Conservation (phyloP, 2,797 vertebrate species). For the Buceros bicornis region DNA sequence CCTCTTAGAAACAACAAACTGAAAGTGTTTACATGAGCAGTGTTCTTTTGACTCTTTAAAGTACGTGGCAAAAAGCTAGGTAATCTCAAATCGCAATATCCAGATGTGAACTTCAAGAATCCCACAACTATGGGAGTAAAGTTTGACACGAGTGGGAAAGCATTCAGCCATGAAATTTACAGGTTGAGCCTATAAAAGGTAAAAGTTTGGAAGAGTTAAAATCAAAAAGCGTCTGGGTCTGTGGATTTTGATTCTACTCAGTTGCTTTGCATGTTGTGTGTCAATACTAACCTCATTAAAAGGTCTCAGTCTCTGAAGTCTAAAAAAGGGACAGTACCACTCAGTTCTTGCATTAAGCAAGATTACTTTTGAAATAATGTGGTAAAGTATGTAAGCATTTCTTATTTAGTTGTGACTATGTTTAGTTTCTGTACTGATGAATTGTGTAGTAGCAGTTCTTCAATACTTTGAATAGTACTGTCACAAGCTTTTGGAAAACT, state of each 20-base stretch:
- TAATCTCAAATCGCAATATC: not conserved
- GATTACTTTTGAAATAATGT: not conserved
- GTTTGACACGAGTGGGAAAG: not conserved
- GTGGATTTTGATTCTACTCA: not conserved
- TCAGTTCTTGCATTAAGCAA: not conserved
- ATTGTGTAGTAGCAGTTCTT: not conserved
- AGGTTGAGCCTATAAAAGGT: not conserved
- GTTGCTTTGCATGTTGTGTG: not conserved
- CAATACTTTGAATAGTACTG: not conserved
- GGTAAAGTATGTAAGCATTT: not conserved
- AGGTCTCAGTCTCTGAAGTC: not conserved
- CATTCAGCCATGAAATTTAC: not conserved
- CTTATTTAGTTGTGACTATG: not conserved
- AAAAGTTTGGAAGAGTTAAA: not conserved
- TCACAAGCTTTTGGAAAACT: not conserved
- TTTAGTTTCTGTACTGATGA: not conserved
- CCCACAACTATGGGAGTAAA: not conserved
- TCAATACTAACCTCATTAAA: not conserved
- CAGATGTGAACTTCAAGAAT: not conserved
- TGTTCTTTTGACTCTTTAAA: not conserved
- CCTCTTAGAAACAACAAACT: not conserved
- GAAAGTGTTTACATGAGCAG: not conserved
- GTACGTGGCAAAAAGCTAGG: not conserved
- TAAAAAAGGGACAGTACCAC: not conserved
- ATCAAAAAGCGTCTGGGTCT: not conserved